Evolutionary conservation across 1,140 invertebrate species (phyloP).

Genomic region (Akabosia matsudoensis): DNA sequence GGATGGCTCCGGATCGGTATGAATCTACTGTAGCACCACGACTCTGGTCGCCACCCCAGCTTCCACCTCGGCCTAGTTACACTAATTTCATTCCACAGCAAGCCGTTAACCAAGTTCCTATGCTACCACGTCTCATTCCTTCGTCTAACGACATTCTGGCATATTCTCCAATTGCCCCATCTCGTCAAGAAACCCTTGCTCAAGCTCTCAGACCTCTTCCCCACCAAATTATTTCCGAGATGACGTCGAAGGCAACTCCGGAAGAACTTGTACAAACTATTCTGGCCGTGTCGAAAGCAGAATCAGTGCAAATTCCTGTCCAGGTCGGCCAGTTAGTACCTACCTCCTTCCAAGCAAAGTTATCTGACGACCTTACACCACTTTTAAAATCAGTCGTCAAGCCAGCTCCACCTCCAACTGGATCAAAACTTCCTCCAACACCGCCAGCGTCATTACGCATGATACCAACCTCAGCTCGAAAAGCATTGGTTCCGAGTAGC

Average conservation of each 20-base stretch:
- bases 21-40: neutral
- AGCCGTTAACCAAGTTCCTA: neutral
- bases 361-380: neutral
- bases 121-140: neutral
- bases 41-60: neutral
- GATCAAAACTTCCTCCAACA: no score
- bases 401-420: no score
- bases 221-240: neutral
- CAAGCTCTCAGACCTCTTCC: neutral
- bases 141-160: neutral
- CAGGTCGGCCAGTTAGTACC: neutral
- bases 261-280: neutral
- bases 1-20: constrained; percentile 5
- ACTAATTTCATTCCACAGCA: neutral
- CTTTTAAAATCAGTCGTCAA: neutral
- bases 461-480: no score
- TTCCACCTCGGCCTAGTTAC: neutral
- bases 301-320: neutral
- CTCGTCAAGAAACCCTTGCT: neutral
- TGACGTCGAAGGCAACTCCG: neutral
- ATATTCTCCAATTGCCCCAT: neutral
- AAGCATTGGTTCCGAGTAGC: no score
- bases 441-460: no score
- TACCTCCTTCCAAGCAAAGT: neutral
- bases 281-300: neutral